phyloP scores from a whole-genome alignment of 1,140 invertebrate genomes.

The Caenorhabditis latens region DNA sequence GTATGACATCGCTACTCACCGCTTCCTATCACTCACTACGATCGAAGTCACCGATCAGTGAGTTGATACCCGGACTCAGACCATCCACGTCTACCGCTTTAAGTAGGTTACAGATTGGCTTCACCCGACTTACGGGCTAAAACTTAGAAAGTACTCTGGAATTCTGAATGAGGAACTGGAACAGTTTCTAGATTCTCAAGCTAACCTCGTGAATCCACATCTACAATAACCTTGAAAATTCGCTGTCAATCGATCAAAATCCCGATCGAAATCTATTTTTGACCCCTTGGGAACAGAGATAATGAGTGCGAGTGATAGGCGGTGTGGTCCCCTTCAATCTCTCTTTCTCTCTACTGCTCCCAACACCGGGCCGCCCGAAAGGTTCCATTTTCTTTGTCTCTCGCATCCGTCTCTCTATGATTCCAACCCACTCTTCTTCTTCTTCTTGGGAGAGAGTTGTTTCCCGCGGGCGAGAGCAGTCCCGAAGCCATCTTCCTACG shows the following conservation, averaged over 20 bases:
- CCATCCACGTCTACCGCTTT: slow-evolving; percentile 23
- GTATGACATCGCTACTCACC: slow-evolving; percentile 41
- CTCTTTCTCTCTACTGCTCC: slow-evolving; percentile 18
- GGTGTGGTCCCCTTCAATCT: background rate
- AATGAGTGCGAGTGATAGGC: background rate
- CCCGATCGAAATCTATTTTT: no score
- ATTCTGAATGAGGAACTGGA: no score
- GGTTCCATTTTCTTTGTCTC: background rate
- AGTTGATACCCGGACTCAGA: slow-evolving; percentile 11
- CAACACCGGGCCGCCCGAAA: slow-evolving; percentile 12
- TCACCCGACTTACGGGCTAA: background rate
- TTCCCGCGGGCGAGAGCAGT: background rate
- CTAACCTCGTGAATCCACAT: no score
- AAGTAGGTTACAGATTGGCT: background rate
- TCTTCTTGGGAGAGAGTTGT: slow-evolving; percentile 16
- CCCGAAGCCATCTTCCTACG: background rate
- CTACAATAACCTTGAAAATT: no score
- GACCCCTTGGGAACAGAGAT: background rate
- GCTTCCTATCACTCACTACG: slow-evolving; percentile 42
- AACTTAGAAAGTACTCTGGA: background rate
- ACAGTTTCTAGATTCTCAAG: no score
- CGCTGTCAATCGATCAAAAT: no score
- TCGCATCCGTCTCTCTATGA: background rate
- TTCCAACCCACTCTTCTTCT: background rate
- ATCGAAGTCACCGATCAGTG: slow-evolving; percentile 35